A percentile compares a stretch with the other conserved stretches of the same genome.
phyloP scores from a whole-genome alignment of 1,140 invertebrate species.

The Wasmannia auropunctata region DNA sequence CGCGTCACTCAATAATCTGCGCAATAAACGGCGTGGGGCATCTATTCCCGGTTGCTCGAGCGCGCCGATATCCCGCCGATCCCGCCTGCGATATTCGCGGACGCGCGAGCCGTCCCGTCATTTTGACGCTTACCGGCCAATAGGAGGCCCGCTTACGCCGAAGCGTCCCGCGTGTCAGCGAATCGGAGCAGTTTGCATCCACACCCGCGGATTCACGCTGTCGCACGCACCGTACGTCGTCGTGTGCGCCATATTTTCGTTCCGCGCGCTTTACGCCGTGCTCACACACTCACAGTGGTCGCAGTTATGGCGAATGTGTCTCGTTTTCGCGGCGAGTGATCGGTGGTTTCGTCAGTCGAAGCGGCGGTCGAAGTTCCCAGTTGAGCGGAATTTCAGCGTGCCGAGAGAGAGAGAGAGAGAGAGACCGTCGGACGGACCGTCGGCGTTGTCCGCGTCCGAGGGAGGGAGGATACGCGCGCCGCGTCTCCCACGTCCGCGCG shows the following conservation, averaged over 20 bases:
- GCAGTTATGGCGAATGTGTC: not conserved
- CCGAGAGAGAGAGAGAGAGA: too few species aligned
- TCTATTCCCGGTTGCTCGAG: not conserved
- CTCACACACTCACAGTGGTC: too few species aligned
- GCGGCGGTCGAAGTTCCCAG: not conserved
- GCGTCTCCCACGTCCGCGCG: too few species aligned
- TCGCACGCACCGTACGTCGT: not conserved
- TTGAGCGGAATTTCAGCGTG: not conserved
- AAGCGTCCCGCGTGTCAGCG: not conserved
- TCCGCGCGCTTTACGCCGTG: not conserved
- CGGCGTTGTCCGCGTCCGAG: too few species aligned
- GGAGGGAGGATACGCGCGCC: too few species aligned
- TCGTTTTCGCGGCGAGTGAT: not conserved
- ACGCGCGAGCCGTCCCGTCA: not conserved
- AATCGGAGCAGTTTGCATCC: not conserved
- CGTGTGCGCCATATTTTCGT: constrained; percentile 30
- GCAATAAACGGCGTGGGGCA: too few species aligned
- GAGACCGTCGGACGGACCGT: not conserved
- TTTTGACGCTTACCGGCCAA: too few species aligned
- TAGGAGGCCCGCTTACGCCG: not conserved
- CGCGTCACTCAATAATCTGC: too few species aligned
- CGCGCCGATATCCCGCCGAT: too few species aligned
- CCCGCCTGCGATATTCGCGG: too few species aligned
- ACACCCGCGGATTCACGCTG: not conserved
- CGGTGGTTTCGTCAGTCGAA: not conserved